Base-by-base conservation (phyloP, 2,113 vertebrate genomes). In the Trinectes maculatus region DNA sequence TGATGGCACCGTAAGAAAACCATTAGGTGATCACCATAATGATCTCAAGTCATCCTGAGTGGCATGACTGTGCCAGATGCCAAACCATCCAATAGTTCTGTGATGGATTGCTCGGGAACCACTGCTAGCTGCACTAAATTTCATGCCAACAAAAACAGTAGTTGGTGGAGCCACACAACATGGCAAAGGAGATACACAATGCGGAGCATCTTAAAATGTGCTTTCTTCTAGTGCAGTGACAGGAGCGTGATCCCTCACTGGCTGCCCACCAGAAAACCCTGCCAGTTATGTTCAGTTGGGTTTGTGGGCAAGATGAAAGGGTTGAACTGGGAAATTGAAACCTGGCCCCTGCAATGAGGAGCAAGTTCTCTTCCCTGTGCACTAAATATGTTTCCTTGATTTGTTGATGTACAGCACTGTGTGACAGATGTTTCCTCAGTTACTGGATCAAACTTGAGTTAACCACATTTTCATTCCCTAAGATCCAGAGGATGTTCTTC, bases 401-500 rank as follows among this genome's bases (percentile, higher is more conserved):
- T 77, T 74, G 46, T 55, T 37, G 15, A 42, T 43, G 47, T 26
- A 48, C 21, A 67, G 12, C 39, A 2, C 52, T 43, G 36, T 56
- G 15, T 64, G 26, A 46, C 57, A 60, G 43, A 75, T 61, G 62
- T 70, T 70, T 48, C 67, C 9, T 51, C 29, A 49, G 25, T 46
- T 71, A 22, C 39, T 48, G 15, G n/a, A 31, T 63, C 0, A 69
- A 37, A 51, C 46, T 49, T 2, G 16, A 61, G 28, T 49, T 55
- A 16, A 54, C 54, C 51, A 64, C 61, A 71, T 67, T 63, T 62
- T 42, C 31, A 34, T 37, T 52, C 26, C 24, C 34, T 37, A 61
- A 34, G 47, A 59, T 9, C 44, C 51, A 71, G 29, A 44, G 36
- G 24, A 47, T 37, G 34, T 44, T 10, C 22, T 22, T 55, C 8